phyloP scores from a whole-genome alignment of 2,113 vertebrate genomes.

The Scolopax mira region DNA sequence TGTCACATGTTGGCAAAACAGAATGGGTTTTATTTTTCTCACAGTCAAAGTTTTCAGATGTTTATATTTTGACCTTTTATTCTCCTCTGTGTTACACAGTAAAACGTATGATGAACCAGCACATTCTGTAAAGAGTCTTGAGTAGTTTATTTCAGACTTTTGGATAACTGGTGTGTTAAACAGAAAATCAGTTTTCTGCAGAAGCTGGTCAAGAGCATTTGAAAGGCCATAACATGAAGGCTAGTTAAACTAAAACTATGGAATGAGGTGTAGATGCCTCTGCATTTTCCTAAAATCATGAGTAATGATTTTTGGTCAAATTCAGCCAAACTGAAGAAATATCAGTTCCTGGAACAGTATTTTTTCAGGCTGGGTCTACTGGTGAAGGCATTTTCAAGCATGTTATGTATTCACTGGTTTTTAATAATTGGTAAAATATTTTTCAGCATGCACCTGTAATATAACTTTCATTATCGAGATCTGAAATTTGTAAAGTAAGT shows the following conservation, averaged over 20 bases:
- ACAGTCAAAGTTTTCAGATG: not conserved
- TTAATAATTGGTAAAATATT: not conserved
- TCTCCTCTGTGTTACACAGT: not conserved
- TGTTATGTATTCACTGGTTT: not conserved
- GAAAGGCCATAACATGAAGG: not conserved
- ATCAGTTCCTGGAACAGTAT: not conserved
- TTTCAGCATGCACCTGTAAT: not conserved
- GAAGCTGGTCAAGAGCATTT: not conserved
- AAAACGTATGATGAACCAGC: not conserved
- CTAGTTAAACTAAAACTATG: not conserved
- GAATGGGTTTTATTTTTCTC: not conserved
- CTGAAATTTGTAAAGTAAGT: not conserved
- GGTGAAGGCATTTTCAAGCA: not conserved
- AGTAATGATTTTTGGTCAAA: not conserved
- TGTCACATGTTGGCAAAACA: not conserved
- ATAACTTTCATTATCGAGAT: not conserved
- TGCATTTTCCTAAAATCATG: not conserved
- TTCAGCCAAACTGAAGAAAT: not conserved
- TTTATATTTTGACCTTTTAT: not conserved
- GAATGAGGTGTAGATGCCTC: not conserved
- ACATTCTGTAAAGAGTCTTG: not conserved
- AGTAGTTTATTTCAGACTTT: not conserved
- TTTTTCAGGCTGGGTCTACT: not conserved
- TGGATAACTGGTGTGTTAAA: not conserved
- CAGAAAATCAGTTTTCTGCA: not conserved